Evolutionary conservation across 2,888 invertebrate genomes (phyloP).

Genomic region (Eupithecia vulgata): DNA sequence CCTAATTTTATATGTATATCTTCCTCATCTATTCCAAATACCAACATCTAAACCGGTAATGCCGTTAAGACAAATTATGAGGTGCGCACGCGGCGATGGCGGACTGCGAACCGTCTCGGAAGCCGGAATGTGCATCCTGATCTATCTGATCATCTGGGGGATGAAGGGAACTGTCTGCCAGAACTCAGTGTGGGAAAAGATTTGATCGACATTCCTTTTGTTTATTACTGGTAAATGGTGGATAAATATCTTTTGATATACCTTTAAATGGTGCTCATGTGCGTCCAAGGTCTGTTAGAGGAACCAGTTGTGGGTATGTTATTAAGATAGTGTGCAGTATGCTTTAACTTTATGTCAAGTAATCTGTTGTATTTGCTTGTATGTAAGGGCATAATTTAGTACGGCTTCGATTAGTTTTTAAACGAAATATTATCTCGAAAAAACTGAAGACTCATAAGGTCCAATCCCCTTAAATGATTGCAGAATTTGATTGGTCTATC

Average conservation of each 20-base stretch:
- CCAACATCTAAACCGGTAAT: conserved; percentile 26
- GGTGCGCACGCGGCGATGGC: conserved; percentile 18
- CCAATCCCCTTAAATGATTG: neutral
- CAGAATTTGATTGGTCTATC: neutral
- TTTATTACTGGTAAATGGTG: neutral
- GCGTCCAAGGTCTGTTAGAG: neutral
- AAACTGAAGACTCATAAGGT: neutral
- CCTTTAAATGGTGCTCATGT: neutral
- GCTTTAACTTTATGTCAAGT: no score
- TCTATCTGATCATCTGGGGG: neutral
- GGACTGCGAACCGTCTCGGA: neutral
- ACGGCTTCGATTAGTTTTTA: neutral
- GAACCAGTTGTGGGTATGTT: neutral
- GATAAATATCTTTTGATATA: neutral
- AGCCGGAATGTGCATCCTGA: conserved; percentile 15
- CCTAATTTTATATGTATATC: conserved; percentile 18
- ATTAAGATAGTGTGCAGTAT: neutral
- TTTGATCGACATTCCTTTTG: conserved; percentile 3
- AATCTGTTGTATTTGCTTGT: neutral
- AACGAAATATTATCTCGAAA: neutral
- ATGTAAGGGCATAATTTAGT: neutral
- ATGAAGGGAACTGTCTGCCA: neutral
- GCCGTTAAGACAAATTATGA: conserved; percentile 30
- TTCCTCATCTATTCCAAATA: conserved; percentile 25
- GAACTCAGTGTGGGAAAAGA: neutral